phyloP scores from a whole-genome alignment of 2,888 invertebrate genomes.

The Margaritifera margaritifera region DNA sequence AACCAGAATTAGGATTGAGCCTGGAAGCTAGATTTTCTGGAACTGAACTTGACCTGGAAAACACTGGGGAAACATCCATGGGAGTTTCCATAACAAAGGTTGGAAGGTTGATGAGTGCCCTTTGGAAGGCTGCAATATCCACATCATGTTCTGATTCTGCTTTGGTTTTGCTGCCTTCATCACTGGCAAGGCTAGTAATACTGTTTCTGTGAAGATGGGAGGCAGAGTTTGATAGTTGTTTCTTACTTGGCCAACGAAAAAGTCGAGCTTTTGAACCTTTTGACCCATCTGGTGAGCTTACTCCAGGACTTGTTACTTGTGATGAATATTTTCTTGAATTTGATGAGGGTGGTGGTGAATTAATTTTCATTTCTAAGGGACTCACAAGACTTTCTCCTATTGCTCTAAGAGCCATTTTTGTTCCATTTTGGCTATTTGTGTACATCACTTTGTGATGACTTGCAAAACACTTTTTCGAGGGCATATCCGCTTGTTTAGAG shows the following conservation, averaged over 20 bases:
- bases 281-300: constrained; percentile 8
- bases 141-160: constrained; percentile 59
- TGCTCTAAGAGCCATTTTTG: constrained; percentile 60
- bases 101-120: constrained; percentile 77
- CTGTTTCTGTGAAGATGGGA: constrained; percentile 34
- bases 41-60: constrained; percentile 70
- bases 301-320: constrained; percentile 3
- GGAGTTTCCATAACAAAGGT: constrained; percentile 71
- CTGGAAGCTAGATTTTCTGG: constrained; percentile 64
- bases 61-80: constrained; percentile 65
- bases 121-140: constrained; percentile 77
- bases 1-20: constrained; percentile 34
- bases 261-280: constrained; percentile 43
- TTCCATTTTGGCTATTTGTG: constrained; percentile 23
- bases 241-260: constrained; percentile 72
- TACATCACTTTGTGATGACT: constrained; percentile 6
- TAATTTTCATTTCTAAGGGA: constrained; percentile 62
- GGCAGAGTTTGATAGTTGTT: constrained; percentile 66
- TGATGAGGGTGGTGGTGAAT: constrained; percentile 33
- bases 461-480: constrained; percentile 17
- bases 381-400: constrained; percentile 70
- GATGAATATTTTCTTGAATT: constrained; percentile 15
- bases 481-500: constrained; percentile 17
- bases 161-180: constrained; percentile 18
- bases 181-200: constrained; percentile 31